These are phyloP conservation scores for Paramuricea clavata DNA, from an alignment of 92 coral and sea anemone genomes.

Conservation along the genomic window DNA sequence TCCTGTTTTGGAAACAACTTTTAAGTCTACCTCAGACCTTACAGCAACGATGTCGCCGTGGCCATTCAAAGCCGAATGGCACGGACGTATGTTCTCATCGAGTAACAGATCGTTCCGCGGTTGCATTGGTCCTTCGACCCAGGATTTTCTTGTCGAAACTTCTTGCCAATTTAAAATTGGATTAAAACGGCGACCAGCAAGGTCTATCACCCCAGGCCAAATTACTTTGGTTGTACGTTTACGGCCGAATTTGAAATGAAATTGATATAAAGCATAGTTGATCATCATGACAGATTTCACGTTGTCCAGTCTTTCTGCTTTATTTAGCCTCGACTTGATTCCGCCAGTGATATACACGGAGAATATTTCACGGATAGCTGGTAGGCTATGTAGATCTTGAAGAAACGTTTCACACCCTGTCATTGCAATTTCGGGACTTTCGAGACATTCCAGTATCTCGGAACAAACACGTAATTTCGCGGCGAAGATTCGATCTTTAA, in stretches of 20 bases:
- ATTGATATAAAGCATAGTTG: background rate
- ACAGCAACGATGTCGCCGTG: no score
- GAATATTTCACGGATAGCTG: constrained; percentile 7
- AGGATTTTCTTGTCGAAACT: background rate
- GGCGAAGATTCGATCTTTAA: background rate
- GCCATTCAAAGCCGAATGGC: background rate
- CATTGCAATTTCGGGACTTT: background rate
- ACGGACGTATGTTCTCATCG: background rate
- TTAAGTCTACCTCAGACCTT: no score
- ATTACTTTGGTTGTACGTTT: background rate
- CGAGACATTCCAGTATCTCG: background rate
- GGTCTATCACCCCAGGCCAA: background rate
- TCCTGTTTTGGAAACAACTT: no score
- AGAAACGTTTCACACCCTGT: background rate
- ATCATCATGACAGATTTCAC: constrained; percentile 8
- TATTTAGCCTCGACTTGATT: background rate
- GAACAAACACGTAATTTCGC: background rate
- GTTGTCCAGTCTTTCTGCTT: background rate
- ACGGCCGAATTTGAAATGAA: background rate
- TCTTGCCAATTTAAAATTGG: background rate
- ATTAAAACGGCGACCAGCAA: background rate
- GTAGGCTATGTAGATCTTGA: background rate
- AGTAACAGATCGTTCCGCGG: background rate
- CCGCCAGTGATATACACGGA: background rate
- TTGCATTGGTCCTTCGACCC: background rate